Percentiles rank a stretch among this genome's conserved stretches.
phyloP scores from a whole-genome alignment of 2,888 invertebrate species.

The Pristionchus arcanus region DNA sequence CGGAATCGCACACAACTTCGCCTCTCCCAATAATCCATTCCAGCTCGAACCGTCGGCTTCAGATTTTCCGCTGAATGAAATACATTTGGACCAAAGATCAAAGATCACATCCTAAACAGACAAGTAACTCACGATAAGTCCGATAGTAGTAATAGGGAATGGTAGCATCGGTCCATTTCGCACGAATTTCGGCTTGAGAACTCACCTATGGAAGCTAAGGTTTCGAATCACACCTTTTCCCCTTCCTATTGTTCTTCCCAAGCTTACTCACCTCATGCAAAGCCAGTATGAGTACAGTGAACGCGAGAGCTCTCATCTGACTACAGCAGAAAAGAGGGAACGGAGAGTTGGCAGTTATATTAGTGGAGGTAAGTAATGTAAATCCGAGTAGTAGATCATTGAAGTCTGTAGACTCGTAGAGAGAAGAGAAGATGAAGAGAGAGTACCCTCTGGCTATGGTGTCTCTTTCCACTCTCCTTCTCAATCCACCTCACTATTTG shows the following conservation, averaged over 20 bases:
- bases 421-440: not conserved
- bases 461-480: slow-evolving; percentile 47
- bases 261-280: not conserved
- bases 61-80: not conserved
- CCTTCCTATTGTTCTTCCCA: not conserved
- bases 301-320: not conserved
- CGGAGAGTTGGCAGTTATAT: not conserved
- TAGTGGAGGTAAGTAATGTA: not conserved
- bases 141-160: slow-evolving; percentile 40
- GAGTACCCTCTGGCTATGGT: slow-evolving; percentile 30
- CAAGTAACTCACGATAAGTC: slow-evolving; percentile 3
- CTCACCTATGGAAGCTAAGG: not conserved
- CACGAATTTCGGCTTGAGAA: not conserved
- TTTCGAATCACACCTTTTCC: not conserved
- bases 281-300: not conserved
- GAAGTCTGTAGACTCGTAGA: slow-evolving; percentile 11
- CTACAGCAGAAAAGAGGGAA: not conserved
- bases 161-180: slow-evolving; percentile 32
- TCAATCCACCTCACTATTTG: slow-evolving; percentile 15
- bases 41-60: slow-evolving; percentile 40
- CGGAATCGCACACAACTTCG: slow-evolving; percentile 47
- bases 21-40: slow-evolving; percentile 54
- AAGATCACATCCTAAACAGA: not conserved
- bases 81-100: not conserved
- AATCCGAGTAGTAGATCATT: slow-evolving; percentile 9